Base-by-base conservation (phyloP, 1,140 invertebrate genomes). In the Thaumatotibia leucotreta region DNA sequence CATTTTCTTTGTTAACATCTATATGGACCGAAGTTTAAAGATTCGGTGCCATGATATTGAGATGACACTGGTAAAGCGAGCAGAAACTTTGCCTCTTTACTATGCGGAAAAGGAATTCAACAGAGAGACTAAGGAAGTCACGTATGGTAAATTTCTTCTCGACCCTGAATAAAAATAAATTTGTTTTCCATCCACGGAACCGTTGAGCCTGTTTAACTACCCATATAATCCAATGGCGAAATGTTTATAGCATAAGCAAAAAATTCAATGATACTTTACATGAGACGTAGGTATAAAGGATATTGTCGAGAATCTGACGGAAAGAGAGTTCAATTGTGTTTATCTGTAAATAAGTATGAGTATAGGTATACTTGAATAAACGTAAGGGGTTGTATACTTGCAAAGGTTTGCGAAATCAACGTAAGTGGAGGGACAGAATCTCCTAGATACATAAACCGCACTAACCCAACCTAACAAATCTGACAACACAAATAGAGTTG, bases 381-480 rank as follows among this genome's bases (percentile, higher is more conserved):
- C 14, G 17, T 58, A 27, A 27, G 29, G 52, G 52, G 52, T 58
- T 58, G 24, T 58, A 31, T 17, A 58, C 52, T 29, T 58, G 5
- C 23, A 31, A 27, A 58, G 52, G 52, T n/a, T 58, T 31, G 52
- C 52, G 52, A n/a, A 58, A 58, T 58, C 52, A 58, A 58, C 52
- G 52, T 58, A 31, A 58, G 52, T 31, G 52, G 52, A 58, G 52
- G 52, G 52, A 58, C 52, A 29, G 52, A 29, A 58, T 31, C 27
- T 58, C 27, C 27, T 58, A 58, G 52, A 58, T 58, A 58, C 52
- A 58, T 58, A 58, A 31, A 58, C 52, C 52, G 52, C n/a, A 58
- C 52, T 58, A 58, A 31, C 52, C 52, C 27, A 58, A 58, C 52
- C 27, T 58, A 58, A 58, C 52, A 58, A 58, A 58, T 58, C n/a